These are phyloP conservation scores for Spongilla lacustris DNA, from an alignment of 37 sponge, comb jelly and placozoan species.

Conservation along the genomic window DNA sequence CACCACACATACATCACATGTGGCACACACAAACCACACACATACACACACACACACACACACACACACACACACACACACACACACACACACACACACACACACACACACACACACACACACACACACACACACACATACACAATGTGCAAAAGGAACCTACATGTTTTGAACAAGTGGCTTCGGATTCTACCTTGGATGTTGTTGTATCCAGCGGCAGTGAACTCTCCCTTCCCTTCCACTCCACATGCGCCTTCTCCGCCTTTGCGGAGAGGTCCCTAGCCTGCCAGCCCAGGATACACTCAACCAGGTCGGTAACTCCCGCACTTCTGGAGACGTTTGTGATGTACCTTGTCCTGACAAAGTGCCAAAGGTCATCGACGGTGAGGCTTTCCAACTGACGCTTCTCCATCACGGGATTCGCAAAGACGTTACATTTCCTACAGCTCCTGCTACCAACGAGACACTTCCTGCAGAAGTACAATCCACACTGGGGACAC, in stretches of 20 bases:
- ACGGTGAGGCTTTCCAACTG: conserved; percentile 21
- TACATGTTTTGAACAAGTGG: background rate
- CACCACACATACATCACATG: background rate
- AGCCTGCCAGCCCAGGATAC: conserved; percentile 44
- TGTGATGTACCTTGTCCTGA: background rate
- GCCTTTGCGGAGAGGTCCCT: conserved; percentile 29
- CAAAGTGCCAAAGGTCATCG: conserved; percentile 26
- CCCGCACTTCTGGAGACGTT: background rate
- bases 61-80: background rate
- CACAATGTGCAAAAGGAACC: background rate
- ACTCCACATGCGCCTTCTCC: conserved; percentile 16
- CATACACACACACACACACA: background rate
- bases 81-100: background rate
- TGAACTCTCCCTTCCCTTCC: background rate
- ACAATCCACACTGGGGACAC: background rate
- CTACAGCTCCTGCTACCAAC: background rate
- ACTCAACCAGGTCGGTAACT: conserved; percentile 15
- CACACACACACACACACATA: background rate
- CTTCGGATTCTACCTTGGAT: background rate
- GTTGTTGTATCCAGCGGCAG: too few relatives aligned
- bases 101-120: background rate
- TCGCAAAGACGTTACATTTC: conserved; percentile 13
- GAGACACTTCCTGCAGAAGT: background rate
- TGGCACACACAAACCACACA: background rate
- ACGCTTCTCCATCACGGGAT: conserved; percentile 34